Evolutionary conservation across 2,113 vertebrate species (phyloP).

Genomic region (Falco punctatus): DNA sequence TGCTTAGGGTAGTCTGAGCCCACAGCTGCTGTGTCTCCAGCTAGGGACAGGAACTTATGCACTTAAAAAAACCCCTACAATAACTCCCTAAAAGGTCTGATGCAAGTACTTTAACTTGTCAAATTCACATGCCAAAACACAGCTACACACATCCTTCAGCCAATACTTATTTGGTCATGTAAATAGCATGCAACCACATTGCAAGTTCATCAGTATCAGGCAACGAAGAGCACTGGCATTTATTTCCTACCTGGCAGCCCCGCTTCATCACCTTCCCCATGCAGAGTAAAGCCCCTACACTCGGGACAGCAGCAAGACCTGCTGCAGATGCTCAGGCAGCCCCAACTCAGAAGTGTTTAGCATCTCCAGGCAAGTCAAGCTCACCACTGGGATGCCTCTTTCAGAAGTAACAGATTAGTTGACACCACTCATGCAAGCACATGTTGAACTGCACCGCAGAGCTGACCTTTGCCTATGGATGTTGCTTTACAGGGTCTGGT

Average conservation of each 20-base stretch:
- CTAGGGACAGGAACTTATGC: neutral
- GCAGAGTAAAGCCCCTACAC: neutral
- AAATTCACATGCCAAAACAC: neutral
- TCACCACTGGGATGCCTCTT: neutral
- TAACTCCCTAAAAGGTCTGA: neutral
- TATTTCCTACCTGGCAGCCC: accelerated
- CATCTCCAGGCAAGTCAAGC: neutral
- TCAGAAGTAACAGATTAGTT: neutral
- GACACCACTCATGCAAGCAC: neutral
- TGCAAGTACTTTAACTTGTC: neutral
- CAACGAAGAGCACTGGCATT: no score
- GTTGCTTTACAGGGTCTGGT: neutral
- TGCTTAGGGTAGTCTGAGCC: neutral
- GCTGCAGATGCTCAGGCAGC: neutral
- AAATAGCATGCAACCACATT: accelerated
- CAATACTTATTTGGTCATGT: accelerated
- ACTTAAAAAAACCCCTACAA: neutral
- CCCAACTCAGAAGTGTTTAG: neutral
- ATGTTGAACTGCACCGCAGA: neutral
- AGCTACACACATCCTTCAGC: neutral
- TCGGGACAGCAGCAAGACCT: neutral
- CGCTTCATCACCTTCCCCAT: neutral
- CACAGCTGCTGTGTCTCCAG: neutral
- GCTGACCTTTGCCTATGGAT: neutral
- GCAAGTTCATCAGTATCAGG: accelerated